These are phyloP conservation scores for Tamandua tetradactyla DNA, from an alignment of 2,797 vertebrate genomes.

Conservation along the genomic window DNA sequence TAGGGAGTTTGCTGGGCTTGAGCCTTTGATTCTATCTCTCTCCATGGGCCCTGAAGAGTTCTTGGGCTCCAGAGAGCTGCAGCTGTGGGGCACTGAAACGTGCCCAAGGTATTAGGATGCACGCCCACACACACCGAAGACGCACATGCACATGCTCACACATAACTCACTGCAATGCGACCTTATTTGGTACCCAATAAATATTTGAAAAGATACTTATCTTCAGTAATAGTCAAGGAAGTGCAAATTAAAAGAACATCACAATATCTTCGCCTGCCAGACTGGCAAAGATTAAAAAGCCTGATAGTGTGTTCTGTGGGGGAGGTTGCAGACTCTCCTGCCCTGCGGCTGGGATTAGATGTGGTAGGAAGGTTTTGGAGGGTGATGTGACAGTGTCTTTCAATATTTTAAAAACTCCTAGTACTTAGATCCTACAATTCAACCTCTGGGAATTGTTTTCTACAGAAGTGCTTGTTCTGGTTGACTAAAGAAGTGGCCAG, in stretches of 20 bases:
- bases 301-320: neutral
- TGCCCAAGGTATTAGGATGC: neutral
- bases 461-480: neutral
- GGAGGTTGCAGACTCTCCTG: neutral
- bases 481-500: neutral
- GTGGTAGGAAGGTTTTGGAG: neutral
- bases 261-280: neutral
- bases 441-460: neutral
- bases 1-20: neutral
- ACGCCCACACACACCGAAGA: neutral
- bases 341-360: neutral
- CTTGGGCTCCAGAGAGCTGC: neutral
- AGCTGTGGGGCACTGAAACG: neutral
- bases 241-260: neutral
- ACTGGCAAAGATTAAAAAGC: neutral
- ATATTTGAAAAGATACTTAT: constrained; percentile 4
- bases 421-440: neutral
- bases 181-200: constrained; percentile 3
- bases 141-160: no score
- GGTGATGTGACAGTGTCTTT: neutral
- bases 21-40: neutral
- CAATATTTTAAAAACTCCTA: neutral
- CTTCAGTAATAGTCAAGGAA: neutral
- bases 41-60: neutral
- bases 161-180: neutral